phyloP scores from a whole-genome alignment of 2,888 invertebrate species.

The Lottia gigantea region DNA sequence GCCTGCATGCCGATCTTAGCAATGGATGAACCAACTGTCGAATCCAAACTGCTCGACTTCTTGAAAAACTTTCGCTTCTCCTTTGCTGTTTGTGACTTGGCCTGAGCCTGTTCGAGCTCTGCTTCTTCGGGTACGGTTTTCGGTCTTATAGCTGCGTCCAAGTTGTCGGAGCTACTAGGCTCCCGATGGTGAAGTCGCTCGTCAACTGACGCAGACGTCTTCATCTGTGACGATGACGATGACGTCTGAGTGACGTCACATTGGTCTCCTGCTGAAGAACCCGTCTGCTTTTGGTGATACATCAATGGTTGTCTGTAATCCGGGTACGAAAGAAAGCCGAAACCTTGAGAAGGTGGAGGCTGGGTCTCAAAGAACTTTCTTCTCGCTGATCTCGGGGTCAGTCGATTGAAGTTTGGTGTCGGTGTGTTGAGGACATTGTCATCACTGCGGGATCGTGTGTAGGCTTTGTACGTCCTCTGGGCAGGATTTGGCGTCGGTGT shows the following conservation, averaged over 20 bases:
- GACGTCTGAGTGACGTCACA: neutral
- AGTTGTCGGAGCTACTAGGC: neutral
- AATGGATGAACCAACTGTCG: conserved; percentile 38
- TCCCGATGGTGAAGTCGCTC: conserved; percentile 32
- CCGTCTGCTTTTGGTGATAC: conserved; percentile 23
- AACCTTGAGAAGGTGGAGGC: conserved; percentile 13
- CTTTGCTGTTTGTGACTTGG: conserved; percentile 31
- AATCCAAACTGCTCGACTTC: conserved; percentile 47
- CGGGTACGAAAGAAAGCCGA: conserved; percentile 44
- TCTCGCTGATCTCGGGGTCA: conserved; percentile 51
- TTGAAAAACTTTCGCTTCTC: conserved; percentile 42
- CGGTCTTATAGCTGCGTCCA: neutral
- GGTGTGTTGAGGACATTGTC: conserved; percentile 24
- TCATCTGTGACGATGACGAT: conserved; percentile 20
- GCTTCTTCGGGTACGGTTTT: conserved; percentile 27
- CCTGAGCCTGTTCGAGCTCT: conserved; percentile 20
- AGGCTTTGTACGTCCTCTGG: conserved; percentile 19
- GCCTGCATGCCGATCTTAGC: conserved; percentile 40
- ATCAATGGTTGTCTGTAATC: conserved; percentile 32
- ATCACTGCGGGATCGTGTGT: conserved; percentile 18
- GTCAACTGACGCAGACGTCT: conserved; percentile 34
- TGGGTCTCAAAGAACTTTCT: conserved; percentile 50
- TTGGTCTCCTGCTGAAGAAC: conserved; percentile 24
- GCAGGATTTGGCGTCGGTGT: conserved; percentile 22
- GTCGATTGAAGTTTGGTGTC: conserved; percentile 37